A percentile compares a stretch with the other conserved stretches of the same genome.
Conservation (phyloP, 2,797 vertebrate genomes). For the Chelidonichthys spinosus region DNA sequence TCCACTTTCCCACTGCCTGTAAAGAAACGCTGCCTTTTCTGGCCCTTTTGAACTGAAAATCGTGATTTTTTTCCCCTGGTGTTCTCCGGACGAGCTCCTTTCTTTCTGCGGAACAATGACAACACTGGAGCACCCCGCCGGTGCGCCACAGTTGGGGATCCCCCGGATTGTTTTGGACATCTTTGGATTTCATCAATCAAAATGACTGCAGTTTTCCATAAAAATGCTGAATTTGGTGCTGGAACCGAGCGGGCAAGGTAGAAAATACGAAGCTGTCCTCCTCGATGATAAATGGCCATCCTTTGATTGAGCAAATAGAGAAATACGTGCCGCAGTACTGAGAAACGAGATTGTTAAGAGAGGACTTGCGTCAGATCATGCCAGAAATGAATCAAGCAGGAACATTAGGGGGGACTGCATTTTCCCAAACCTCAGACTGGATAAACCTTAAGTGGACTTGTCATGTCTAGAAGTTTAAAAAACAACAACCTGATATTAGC, state of each 20-base stretch:
- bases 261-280: conserved; percentile 98
- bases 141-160: conserved; percentile 99
- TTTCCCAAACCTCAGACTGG: conserved; percentile 18
- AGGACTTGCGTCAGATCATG: conserved; percentile 53
- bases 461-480: conserved; percentile 1
- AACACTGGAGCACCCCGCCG: conserved; percentile 98
- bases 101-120: conserved; percentile 94
- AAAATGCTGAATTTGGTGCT: conserved; percentile 98
- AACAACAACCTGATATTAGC: not conserved
- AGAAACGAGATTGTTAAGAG: conserved; percentile 64
- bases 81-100: conserved; percentile 94
- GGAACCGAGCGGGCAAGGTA: conserved; percentile 96
- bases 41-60: conserved; percentile 92
- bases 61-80: conserved; percentile 88
- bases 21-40: conserved; percentile 95
- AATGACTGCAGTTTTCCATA: conserved; percentile 99
- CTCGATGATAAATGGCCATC: conserved; percentile 99
- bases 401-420: conserved; percentile 21
- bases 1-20: conserved; percentile 93
- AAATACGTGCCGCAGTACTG: conserved; percentile 77
- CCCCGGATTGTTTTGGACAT: conserved; percentile 98
- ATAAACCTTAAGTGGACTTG: not conserved
- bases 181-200: conserved; percentile 99
- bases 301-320: conserved; percentile 94
- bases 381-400: conserved; percentile 52